Evolutionary conservation across 2,888 invertebrate species (phyloP).

Genomic region (Pachydiplax longipennis): DNA sequence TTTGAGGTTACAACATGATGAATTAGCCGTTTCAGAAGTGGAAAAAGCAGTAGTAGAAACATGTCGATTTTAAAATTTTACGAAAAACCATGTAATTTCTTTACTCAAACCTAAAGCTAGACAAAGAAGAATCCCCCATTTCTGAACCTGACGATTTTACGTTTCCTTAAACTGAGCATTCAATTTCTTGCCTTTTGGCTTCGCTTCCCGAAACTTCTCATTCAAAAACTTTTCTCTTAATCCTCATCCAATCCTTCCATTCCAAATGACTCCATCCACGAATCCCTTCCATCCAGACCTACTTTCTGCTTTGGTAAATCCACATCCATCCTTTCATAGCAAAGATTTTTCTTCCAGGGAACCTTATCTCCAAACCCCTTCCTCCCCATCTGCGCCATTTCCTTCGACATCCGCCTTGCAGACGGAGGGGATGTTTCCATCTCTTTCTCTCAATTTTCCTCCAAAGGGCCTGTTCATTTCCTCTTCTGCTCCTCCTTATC

Average conservation of each 20-base stretch:
- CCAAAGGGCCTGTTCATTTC: background rate
- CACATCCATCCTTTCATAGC: background rate
- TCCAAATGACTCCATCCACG: background rate
- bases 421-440: background rate
- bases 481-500: background rate
- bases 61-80: no score
- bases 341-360: constrained; percentile 2
- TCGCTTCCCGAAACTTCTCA: background rate
- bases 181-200: background rate
- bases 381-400: constrained; percentile 17
- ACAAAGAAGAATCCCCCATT: no score
- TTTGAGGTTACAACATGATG: no score
- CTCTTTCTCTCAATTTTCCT: background rate
- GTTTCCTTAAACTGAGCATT: background rate
- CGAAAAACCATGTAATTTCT: no score
- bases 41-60: no score
- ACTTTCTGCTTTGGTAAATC: background rate
- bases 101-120: no score
- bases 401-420: background rate
- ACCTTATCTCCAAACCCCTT: constrained; percentile 11
- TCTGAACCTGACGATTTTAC: no score
- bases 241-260: background rate
- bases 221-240: background rate
- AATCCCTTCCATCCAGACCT: background rate
- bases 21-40: no score